A percentile compares a stretch with the other conserved stretches of the same genome.
phyloP scores from a whole-genome alignment of 2,888 invertebrate genomes.

The Agriotes lineatus region DNA sequence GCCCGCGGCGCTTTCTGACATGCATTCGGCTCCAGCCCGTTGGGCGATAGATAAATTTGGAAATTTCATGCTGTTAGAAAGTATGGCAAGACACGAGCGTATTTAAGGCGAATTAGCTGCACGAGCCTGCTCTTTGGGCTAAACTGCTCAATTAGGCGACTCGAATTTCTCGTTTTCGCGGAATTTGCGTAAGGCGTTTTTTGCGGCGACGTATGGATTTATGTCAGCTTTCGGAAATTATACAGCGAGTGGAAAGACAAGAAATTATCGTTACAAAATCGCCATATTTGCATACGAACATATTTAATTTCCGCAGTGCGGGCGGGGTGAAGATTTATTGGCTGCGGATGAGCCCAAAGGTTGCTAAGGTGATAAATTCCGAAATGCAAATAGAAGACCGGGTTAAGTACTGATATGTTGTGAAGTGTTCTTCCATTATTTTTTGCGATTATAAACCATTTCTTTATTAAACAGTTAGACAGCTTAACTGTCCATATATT shows the following conservation, averaged over 20 bases:
- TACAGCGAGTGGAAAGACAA: constrained; percentile 6
- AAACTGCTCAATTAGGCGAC: no score
- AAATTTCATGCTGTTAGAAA: constrained; percentile 40
- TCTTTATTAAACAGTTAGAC: no score
- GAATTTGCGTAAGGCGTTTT: not conserved
- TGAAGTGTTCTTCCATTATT: no score
- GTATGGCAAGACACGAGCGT: not conserved
- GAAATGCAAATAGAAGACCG: no score
- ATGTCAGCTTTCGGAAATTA: constrained; percentile 1
- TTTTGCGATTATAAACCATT: no score
- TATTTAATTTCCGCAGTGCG: not conserved
- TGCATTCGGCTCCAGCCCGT: constrained; percentile 30
- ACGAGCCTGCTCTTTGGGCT: not conserved
- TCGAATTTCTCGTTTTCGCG: not conserved
- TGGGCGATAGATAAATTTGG: constrained; percentile 53
- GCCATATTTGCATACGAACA: not conserved
- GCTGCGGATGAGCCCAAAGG: not conserved
- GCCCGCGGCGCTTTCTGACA: constrained; percentile 37
- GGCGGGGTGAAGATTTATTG: not conserved
- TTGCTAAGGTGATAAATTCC: no score
- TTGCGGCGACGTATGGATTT: not conserved
- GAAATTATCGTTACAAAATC: not conserved
- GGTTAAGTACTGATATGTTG: no score
- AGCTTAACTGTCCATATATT: no score
- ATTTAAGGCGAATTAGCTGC: no score